Conservation (phyloP, 23 tunicate genomes). For the Halocynthia aurantium region DNA sequence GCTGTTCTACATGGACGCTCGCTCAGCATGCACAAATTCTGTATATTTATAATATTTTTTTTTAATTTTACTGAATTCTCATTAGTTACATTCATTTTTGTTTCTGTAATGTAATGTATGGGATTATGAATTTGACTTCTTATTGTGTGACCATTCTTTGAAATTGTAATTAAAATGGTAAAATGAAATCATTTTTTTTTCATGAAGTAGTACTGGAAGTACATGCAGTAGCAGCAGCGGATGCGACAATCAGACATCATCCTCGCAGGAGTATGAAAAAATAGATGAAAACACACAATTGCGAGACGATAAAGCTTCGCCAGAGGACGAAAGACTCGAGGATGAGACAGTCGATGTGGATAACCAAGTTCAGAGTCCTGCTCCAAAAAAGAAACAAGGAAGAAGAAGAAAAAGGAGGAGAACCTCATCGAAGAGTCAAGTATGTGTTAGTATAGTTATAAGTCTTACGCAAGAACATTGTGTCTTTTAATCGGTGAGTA, state of each 20-base stretch:
- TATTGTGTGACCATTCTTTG: too few relatives aligned
- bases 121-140: too few relatives aligned
- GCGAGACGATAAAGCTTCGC: neutral
- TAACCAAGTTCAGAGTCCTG: neutral
- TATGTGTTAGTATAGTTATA: neutral
- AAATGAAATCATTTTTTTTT: too few relatives aligned
- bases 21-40: too few relatives aligned
- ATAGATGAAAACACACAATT: too few relatives aligned
- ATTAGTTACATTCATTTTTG: too few relatives aligned
- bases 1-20: neutral
- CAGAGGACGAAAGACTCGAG: conserved; percentile 1
- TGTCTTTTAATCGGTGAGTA: neutral
- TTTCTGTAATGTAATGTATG: too few relatives aligned
- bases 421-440: neutral
- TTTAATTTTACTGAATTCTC: too few relatives aligned
- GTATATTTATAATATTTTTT: too few relatives aligned
- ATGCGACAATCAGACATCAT: neutral
- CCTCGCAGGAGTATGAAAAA: neutral
- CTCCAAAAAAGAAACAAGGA: neutral
- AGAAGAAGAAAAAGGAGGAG: conserved; percentile 1
- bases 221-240: conserved; percentile 8
- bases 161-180: too few relatives aligned
- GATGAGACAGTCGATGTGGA: neutral
- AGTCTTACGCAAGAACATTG: neutral
- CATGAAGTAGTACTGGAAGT: neutral